Evolutionary conservation across 30 jellyfish, hydroid and myxozoan genomes (phyloP).

Genomic region (Chrysaora quinquecirrha): DNA sequence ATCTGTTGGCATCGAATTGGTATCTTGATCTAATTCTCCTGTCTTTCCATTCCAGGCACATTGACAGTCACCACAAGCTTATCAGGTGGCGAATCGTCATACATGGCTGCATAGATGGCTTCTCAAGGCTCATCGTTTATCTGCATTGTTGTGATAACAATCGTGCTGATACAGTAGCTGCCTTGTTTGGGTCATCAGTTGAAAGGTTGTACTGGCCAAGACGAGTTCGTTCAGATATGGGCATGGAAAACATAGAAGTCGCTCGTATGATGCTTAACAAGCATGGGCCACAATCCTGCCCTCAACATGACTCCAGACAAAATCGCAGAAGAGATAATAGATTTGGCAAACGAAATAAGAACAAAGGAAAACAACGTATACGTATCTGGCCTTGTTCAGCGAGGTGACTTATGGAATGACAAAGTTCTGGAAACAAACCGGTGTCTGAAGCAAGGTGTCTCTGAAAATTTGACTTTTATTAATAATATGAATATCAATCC

Average conservation of each 20-base stretch:
- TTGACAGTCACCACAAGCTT: conserved; percentile 57
- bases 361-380: no score
- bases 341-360: no score
- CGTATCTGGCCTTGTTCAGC: no score
- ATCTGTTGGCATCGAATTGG: no score
- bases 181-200: conserved; percentile 13
- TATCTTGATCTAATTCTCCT: neutral
- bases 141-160: conserved; percentile 21
- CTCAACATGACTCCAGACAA: no score
- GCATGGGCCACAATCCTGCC: neutral
- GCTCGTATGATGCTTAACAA: conserved; percentile 17
- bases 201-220: conserved; percentile 3
- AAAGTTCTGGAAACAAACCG: no score
- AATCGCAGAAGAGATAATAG: no score
- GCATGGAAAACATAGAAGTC: conserved; percentile 19
- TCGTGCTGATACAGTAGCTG: conserved; percentile 15
- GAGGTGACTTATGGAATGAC: no score
- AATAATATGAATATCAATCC: no score
- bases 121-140: conserved; percentile 25
- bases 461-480: no score
- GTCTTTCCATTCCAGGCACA: conserved; percentile 27
- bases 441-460: no score
- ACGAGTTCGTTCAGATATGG: conserved; percentile 7
- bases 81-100: conserved; percentile 17
- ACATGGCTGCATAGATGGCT: conserved; percentile 35